Evolutionary conservation across 2,113 vertebrate genomes (phyloP), one percentile per base, ranked within the genome.

Genomic region (Hemiscyllium ocellatum): DNA sequence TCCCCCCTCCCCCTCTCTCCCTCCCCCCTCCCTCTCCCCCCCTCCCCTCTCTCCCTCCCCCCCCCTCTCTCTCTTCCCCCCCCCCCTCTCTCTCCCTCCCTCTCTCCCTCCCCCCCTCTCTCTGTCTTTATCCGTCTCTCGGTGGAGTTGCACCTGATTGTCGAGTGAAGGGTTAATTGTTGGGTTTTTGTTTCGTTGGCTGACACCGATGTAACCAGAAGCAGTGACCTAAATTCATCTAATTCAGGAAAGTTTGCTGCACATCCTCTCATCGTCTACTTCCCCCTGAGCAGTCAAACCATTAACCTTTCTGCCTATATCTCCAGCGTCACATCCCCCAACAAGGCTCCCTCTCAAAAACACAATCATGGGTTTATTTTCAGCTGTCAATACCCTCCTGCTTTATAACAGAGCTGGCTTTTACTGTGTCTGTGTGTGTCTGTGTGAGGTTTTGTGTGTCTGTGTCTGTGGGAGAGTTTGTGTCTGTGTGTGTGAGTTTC

Each of bases 151-250:
- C 56, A 8, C 56, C 10, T 6, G 10, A 6, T 61, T 10, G 72
- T 8, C 2, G 52, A 56, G 7, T 29, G 10, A 56, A 89, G 86
- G 20, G 86, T 89, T 89, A 89, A 89, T 56, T 24, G 29, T 52
- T 8, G 10, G 50, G 56, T 89, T 89, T 26, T 89, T 10, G 42
- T 89, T 72, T 15, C 29, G 15, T 26, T 56, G 33, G 33, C 50
- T 89, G 50, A 29, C 47, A 89, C 22, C 50, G 12, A 89, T 26
- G 47, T 50, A 29, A 29, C 50, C 24, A 89, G 86, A 89, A 89
- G 3, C 86, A 89, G 52, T 89, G 86, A 89, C 86, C 86, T 89
- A 89, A 89, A 89, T 89, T 89, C 52, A 61, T 89, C 26, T 89
- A 7, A 89, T 89, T 89, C 52, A 52, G 56, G 26, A 26, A 89